A percentile compares a stretch with the other conserved stretches of the same genome.
Evolutionary conservation across 2,888 invertebrate species (phyloP).

Genomic region (Zele albiditarsus): DNA sequence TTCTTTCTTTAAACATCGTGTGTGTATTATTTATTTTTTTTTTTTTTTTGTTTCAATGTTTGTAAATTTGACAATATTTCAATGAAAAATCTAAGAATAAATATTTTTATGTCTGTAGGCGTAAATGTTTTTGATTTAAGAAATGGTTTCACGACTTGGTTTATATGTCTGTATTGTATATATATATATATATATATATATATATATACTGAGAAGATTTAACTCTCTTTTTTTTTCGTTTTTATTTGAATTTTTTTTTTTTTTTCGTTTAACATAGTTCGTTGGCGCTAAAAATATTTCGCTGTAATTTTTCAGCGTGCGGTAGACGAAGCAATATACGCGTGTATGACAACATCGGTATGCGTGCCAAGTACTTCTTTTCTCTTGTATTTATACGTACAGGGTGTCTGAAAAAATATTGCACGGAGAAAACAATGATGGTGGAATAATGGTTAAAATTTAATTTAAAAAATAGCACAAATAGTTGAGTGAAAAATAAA

Average conservation of each 20-base stretch:
- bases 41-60: neutral
- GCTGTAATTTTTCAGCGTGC: conserved; percentile 18
- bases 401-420: conserved; percentile 2
- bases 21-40: neutral
- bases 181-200: neutral
- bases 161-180: neutral
- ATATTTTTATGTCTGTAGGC: neutral
- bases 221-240: neutral
- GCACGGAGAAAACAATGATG: too few relatives aligned
- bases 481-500: too few relatives aligned
- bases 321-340: conserved; percentile 46
- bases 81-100: conserved; percentile 7
- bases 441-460: too few relatives aligned
- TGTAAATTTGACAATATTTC: neutral
- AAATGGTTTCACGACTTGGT: neutral
- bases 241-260: neutral
- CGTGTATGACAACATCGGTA: conserved; percentile 40
- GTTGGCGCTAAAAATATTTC: conserved; percentile 15
- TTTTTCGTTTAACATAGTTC: neutral
- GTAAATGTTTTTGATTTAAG: neutral
- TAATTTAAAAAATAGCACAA: too few relatives aligned
- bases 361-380: conserved; percentile 48
- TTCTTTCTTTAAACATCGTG: neutral
- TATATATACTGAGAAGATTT: neutral
- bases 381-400: conserved; percentile 35